phyloP scores from a whole-genome alignment of 2,113 vertebrate genomes.

The Sardina pilchardus region DNA sequence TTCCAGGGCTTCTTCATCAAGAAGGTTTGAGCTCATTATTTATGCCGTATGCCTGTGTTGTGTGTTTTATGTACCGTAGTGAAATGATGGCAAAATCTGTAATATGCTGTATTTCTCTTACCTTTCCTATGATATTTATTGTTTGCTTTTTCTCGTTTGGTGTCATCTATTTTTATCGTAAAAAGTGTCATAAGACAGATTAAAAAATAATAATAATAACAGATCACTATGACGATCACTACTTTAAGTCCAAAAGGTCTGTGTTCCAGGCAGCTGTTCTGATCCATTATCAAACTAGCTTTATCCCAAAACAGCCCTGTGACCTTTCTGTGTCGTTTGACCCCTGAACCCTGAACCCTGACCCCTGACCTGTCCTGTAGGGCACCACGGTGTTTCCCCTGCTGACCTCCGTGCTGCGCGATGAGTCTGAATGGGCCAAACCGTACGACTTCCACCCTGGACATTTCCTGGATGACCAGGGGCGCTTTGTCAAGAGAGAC shows the following conservation, averaged over 20 bases:
- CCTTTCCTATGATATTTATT: too few relatives aligned
- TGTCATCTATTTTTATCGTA: too few relatives aligned
- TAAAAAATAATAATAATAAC: not conserved
- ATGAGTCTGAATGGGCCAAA: conserved; percentile 71
- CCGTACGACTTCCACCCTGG: conserved; percentile 66
- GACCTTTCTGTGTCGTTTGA: not conserved
- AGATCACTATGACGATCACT: too few relatives aligned
- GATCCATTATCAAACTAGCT: not conserved
- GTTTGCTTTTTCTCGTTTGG: too few relatives aligned
- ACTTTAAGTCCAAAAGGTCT: too few relatives aligned
- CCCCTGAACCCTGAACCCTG: not conserved
- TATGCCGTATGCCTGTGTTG: too few relatives aligned
- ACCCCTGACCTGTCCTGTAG: conserved; percentile 41
- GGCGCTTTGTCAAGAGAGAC: conserved; percentile 68
- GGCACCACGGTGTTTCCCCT: conserved; percentile 69
- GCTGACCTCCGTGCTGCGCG: conserved; percentile 66
- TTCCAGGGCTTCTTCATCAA: conserved; percentile 52
- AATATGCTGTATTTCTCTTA: not conserved
- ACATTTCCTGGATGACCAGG: conserved; percentile 70
- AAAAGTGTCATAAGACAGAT: not conserved
- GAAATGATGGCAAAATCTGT: too few relatives aligned
- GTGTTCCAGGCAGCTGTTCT: not conserved
- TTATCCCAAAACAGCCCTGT: not conserved
- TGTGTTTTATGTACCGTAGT: too few relatives aligned
- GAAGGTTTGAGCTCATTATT: conserved; percentile 43